Conservation (phyloP, 2,888 invertebrate species). For the Caenorhabditis panamensis region DNA sequence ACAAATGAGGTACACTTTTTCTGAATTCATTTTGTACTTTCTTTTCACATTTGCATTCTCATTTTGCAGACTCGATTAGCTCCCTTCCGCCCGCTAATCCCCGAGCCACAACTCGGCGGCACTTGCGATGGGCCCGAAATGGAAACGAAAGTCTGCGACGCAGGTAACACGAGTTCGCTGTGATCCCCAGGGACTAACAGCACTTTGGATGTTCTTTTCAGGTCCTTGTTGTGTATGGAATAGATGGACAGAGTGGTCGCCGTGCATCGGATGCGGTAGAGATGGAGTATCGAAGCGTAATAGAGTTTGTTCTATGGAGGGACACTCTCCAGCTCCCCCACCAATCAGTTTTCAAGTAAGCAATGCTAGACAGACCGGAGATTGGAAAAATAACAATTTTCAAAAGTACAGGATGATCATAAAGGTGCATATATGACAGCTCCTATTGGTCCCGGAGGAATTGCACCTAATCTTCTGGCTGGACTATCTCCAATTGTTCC, state of each 20-base stretch:
- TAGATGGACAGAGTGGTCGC: constrained; percentile 71
- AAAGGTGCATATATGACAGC: constrained; percentile 44
- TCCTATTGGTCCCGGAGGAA: constrained; percentile 12
- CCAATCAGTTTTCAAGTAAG: constrained; percentile 62
- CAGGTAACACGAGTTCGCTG: no score
- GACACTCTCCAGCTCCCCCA: constrained; percentile 46
- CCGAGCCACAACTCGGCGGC: constrained; percentile 55
- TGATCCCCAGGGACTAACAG: neutral
- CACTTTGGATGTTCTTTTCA: constrained; percentile 11
- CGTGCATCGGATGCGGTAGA: constrained; percentile 68
- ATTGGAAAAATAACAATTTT: constrained; percentile 4
- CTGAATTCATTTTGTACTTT: neutral
- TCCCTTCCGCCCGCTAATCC: constrained; percentile 43
- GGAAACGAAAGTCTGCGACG: constrained; percentile 72
- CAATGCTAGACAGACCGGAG: neutral
- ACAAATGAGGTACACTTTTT: constrained; percentile 43
- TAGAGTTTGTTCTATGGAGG: constrained; percentile 58
- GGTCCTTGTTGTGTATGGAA: constrained; percentile 72
- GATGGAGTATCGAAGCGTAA: constrained; percentile 62
- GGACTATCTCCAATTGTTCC: constrained; percentile 68
- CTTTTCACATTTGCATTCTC: neutral
- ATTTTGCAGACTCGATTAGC: constrained; percentile 48
- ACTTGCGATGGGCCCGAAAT: constrained; percentile 69
- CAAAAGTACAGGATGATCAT: constrained; percentile 48
- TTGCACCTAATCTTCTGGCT: constrained; percentile 32